phyloP scores from a whole-genome alignment of 1,140 invertebrate species.

The Rhopalosiphum maidis region DNA sequence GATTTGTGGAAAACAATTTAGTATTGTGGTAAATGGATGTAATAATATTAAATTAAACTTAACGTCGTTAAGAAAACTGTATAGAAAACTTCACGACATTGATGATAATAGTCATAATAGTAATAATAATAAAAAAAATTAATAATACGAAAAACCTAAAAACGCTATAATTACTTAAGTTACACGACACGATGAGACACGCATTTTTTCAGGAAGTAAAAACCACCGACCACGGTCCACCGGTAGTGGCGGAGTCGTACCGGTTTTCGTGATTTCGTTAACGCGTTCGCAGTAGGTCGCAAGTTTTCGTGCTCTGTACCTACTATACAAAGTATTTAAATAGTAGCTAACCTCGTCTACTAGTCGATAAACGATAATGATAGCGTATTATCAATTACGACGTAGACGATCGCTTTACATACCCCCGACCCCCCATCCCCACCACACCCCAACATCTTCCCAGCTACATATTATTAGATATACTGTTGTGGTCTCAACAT shows the following conservation, averaged over 20 bases:
- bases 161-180: background rate
- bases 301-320: background rate
- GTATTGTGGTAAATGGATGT: background rate
- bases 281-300: background rate
- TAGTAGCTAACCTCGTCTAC: background rate
- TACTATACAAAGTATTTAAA: background rate
- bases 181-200: background rate
- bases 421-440: no score
- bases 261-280: background rate
- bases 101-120: background rate
- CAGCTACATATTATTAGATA: background rate
- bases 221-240: background rate
- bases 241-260: background rate
- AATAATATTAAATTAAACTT: background rate
- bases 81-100: background rate
- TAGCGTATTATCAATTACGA: background rate
- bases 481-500: background rate
- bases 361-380: background rate
- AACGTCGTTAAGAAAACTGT: background rate
- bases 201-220: background rate
- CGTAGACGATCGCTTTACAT: background rate
- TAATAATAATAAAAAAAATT: background rate
- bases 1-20: background rate
- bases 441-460: background rate
- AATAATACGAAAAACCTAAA: background rate